Base-by-base conservation (phyloP, 1,140 invertebrate species). In the Agrypnia vestita region DNA sequence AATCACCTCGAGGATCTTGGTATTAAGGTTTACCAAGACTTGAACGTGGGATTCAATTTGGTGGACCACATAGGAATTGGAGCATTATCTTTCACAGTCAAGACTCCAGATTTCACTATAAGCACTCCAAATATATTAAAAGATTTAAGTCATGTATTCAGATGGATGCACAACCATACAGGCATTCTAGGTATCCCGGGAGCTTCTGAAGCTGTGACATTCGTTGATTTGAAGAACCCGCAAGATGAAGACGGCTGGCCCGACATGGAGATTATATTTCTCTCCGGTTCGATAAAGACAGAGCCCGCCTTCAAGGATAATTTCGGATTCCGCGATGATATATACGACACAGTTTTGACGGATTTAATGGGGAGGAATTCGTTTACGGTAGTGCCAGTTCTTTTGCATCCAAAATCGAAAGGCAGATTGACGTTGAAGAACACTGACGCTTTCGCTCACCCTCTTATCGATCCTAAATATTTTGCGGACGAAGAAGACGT, bases 401-500 rank as follows among this genome's bases (percentile, higher is more conserved):
- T 95, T 0, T 85, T 96, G 86, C 88, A 93, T 61, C 95, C 96
- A 1, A 93, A 94, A 86, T 95, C 94, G 44, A 90, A 89, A 71
- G 96, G 96, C 0, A 91, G 89, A 76, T 90, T 97, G 25, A 90
- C 90, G 84, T 87, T 97, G 3, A 89, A 90, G 76, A 91, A 90
- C 78, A 92, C 86, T 55, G 92, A 96, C 87, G 95, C 96, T 1
- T 91, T 91, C 64, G 89, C 91, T 10, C 93, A 95, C 84, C 97
- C 97, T 0, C 86, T 92, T 12, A 93, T 98, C 15, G 92, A 95
- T 84, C 93, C 96, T 0, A 96, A 96, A 82, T 97, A 96, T 84
- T 93, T 95, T 67, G 87, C 90, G 17, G 87, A 93, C 86, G 86
- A 90, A 0, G 91, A 93, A 35, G 94, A 95, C 82, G 84, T 94